These are phyloP conservation scores for Ptychoptera albimana DNA, from an alignment of 2,888 invertebrate genomes.

Conservation along the genomic window DNA sequence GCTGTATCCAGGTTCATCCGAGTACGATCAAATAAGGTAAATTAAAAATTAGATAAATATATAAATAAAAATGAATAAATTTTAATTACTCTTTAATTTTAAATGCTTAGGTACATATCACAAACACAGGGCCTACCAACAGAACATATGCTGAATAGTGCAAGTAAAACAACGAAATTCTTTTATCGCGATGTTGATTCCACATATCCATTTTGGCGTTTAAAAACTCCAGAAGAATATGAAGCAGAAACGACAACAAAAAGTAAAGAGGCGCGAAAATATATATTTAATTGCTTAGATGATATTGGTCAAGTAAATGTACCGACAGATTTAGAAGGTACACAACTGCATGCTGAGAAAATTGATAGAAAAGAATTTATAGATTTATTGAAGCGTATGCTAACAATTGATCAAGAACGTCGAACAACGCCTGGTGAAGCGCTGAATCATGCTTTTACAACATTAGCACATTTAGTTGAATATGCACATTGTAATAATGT, in stretches of 20 bases:
- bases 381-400: constrained; percentile 93
- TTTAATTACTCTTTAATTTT: constrained; percentile 1
- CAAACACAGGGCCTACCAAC: constrained; percentile 96
- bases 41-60: constrained; percentile 31
- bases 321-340: constrained; percentile 92
- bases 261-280: constrained; percentile 98
- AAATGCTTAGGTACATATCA: constrained; percentile 69
- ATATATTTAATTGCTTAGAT: constrained; percentile 98
- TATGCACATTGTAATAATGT: constrained; percentile 95
- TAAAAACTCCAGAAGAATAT: constrained; percentile 95
- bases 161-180: constrained; percentile 96
- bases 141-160: constrained; percentile 92
- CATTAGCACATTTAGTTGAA: constrained; percentile 82
- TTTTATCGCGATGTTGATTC: constrained; percentile 94
- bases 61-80: neutral
- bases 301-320: constrained; percentile 96
- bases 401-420: constrained; percentile 95
- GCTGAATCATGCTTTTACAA: constrained; percentile 86
- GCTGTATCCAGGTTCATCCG: constrained; percentile 95
- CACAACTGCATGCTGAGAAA: constrained; percentile 91
- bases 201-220: constrained; percentile 70
- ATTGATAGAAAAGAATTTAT: constrained; percentile 95
- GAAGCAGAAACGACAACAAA: constrained; percentile 95
- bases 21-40: constrained; percentile 94
- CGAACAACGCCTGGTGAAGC: constrained; percentile 93